Evolutionary conservation across 2,888 invertebrate genomes (phyloP), one percentile per base, ranked within the genome.

Genomic region (Zhuqinia jingwanae): DNA sequence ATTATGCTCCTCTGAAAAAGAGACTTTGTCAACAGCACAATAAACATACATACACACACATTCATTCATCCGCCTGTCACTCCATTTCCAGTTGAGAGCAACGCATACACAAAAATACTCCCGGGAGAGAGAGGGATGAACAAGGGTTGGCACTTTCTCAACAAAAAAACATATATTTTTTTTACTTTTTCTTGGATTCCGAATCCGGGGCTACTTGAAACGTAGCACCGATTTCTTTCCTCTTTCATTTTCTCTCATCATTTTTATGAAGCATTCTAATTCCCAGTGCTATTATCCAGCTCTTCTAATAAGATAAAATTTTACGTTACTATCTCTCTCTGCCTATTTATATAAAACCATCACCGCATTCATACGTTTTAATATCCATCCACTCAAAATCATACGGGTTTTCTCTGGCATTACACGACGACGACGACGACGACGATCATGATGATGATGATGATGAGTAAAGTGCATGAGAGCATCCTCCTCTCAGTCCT

Each of bases 381-480:
- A 36, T 36, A 36, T 36, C 36, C 36, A 36, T 36, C 36, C 36
- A 36, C 36, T 36, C 36, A 53, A 53, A 53, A 53, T 53, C 53
- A 53, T 53, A 15, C 15, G 15, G n/a, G 3, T 17, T 53, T 53
- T 53, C 36, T 20, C 30, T 58, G 42, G 22, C 27, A 58, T 17
- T 20, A 30, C 60, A 36, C 30, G 17, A 22, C n/a, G 17, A 78
- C 47, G 45, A 63, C 13, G 47, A 60, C 47, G 27, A 22, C 17
- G 42, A 22, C 8, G 27, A 22, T 36, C 13, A 27, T 30, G 20
- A 22, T 27, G 17, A 78, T 63, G 45, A 63, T 17, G 47, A 60
- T 45, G 27, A 22, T 27, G 42, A 22, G 15, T 27, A 80, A 81
- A 75, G 81, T 68, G 81, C 80, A 81, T 73, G 65, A 76, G 65